Percentiles rank a stretch among this genome's conserved stretches.
Conservation (phyloP, 2,797 vertebrate genomes). For the Petrocephalus sullivani region DNA sequence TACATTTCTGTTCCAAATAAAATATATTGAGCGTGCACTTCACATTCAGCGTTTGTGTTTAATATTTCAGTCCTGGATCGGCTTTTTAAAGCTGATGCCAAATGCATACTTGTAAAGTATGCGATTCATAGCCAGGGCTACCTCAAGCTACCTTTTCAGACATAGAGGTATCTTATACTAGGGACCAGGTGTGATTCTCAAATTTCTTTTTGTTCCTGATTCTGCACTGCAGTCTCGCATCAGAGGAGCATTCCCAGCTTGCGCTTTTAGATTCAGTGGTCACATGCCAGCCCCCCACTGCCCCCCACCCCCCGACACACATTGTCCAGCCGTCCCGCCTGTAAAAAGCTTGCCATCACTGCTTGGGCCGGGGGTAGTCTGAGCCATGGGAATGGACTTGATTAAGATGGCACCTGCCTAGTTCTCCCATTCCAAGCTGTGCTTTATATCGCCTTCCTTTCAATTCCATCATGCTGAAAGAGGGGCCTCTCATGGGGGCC, state of each 20-base stretch:
- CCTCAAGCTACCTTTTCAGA: background rate
- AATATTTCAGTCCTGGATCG: background rate
- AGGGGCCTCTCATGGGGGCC: slow-evolving; percentile 12
- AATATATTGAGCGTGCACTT: background rate
- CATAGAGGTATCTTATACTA: background rate
- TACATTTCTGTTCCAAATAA: background rate
- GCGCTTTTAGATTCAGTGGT: background rate
- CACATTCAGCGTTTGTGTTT: background rate
- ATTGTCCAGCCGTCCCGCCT: too few relatives aligned
- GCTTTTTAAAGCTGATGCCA: background rate
- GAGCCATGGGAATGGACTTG: background rate
- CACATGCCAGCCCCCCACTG: background rate
- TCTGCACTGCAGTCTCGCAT: background rate
- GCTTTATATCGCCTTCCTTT: slow-evolving; percentile 12
- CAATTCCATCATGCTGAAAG: slow-evolving; percentile 8
- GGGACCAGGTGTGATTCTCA: background rate
- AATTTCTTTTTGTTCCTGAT: background rate
- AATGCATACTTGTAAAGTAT: background rate
- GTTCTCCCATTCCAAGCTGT: background rate
- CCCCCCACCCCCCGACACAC: background rate
- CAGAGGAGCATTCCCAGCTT: background rate
- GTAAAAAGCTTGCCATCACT: background rate
- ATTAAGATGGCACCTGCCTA: slow-evolving; percentile 17
- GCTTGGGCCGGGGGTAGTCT: background rate
- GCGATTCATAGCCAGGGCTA: background rate